A percentile compares a stretch with the other conserved stretches of the same genome.
Conservation (phyloP, 2,888 invertebrate genomes). For the Allolobophora icterica region DNA sequence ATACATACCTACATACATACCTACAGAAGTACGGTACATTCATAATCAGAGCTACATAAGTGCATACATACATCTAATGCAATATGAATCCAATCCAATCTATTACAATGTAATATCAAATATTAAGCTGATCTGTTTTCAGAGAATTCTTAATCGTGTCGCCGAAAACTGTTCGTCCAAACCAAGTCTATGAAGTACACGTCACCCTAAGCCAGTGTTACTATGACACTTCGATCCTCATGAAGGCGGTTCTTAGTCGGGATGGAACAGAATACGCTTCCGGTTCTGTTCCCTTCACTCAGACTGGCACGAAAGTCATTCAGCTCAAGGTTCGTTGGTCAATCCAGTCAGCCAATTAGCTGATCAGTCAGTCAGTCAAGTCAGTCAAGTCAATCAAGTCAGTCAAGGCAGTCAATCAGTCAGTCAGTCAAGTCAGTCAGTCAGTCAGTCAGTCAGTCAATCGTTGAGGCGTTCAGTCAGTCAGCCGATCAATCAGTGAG, state of each 20-base stretch:
- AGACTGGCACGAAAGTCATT: conserved; percentile 46
- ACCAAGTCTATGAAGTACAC: conserved; percentile 85
- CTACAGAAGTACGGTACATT: too few relatives aligned
- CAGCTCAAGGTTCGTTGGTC: conserved; percentile 42
- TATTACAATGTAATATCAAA: not conserved
- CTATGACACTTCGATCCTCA: conserved; percentile 76
- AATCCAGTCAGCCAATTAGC: too few relatives aligned
- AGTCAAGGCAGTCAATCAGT: not conserved
- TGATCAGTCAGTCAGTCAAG: not conserved
- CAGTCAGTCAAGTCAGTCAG: not conserved
- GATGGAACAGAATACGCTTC: conserved; percentile 83
- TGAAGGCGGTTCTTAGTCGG: conserved; percentile 85
- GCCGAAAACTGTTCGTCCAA: conserved; percentile 87
- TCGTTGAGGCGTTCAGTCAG: not conserved
- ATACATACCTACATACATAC: too few relatives aligned
- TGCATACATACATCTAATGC: too few relatives aligned
- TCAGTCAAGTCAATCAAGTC: not conserved
- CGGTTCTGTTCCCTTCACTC: conserved; percentile 57
- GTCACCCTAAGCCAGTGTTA: conserved; percentile 80
- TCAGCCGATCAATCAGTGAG: not conserved
- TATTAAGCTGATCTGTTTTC: conserved; percentile 46
- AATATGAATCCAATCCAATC: not conserved
- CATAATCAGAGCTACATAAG: too few relatives aligned
- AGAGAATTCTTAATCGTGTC: conserved; percentile 92
- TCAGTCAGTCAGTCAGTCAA: not conserved